Base-by-base conservation (phyloP, 1,140 invertebrate species). In the Paraescarpia echinospica region DNA sequence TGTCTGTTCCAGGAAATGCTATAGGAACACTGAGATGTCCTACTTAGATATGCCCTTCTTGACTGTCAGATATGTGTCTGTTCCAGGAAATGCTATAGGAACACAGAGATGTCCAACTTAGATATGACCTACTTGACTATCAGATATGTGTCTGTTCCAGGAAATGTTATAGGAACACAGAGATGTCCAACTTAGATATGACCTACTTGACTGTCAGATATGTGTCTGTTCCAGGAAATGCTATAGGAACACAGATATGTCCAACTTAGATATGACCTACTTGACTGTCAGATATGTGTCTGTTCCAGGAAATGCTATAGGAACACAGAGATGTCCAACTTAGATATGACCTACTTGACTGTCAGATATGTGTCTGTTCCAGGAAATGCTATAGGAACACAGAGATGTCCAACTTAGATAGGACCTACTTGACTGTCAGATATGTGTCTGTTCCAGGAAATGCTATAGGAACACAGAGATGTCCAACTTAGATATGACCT, bases 101-200 rank as follows among this genome's bases (percentile, higher is more conserved):
- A 33, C 93, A 95, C 88, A 92, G 92, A 48, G 94, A 95, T 90
- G 93, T 96, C 5, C 93, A 95, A 51, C 89, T 96, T 48, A 93
- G 94, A 4, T 95, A 95, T 91, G 98, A 98, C 95, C 96, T 98
- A 27, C 95, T 98, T 35, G 98, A 99, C 96, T 98, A 98, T 5
- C 97, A 98, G 94, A 98, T 99, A 92, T 97, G 97, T 91, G 97
- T 99, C 59, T 99, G 99, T 95, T 98, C 98, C n/a, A n/a, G n/a
- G 41, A 41, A 41, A 41, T 41, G 4, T 41, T 41, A 4, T 12
- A 41, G 41, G 41, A 41, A 41, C 41, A 41, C 12, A 6, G 4
- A 41, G 41, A 41, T n/a, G n/a, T n/a, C n/a, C 41, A 41, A 41
- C 41, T 41, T 4, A 41, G 4, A 41, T 6, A 41, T 41, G 41